phyloP scores from a whole-genome alignment of 35 echinoderm and acorn worm species.

The Diadema setosum region DNA sequence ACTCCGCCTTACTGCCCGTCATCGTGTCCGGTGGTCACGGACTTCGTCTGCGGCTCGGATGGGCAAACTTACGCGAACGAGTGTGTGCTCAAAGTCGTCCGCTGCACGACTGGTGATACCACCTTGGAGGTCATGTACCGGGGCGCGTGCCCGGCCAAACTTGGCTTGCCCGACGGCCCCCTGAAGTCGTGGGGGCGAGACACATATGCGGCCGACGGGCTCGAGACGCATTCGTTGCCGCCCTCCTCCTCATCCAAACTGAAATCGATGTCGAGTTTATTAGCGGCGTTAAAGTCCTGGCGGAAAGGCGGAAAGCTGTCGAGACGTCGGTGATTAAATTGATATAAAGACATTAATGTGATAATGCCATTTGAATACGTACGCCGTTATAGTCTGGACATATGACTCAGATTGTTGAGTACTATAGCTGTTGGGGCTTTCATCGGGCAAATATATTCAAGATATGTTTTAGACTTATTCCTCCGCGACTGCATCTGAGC shows the following conservation, averaged over 20 bases:
- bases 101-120: constrained; percentile 2
- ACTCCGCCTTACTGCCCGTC: neutral
- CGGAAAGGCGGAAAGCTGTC: no score
- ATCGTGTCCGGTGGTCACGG: neutral
- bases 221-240: neutral
- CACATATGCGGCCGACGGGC: neutral
- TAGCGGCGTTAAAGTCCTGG: neutral
- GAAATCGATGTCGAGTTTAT: neutral
- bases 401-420: no score
- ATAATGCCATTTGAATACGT: no score
- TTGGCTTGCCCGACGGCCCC: neutral
- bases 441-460: no score
- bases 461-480: no score
- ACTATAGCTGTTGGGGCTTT: no score
- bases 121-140: neutral
- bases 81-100: neutral
- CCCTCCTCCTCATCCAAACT: neutral
- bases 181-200: neutral
- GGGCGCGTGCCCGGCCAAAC: neutral
- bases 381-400: no score
- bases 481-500: no score
- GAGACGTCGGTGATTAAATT: no score
- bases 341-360: no score
- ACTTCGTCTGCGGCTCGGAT: neutral
- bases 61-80: constrained; percentile 4